Percentiles rank a stretch among this genome's conserved stretches.
phyloP scores from a whole-genome alignment of 2,797 vertebrate genomes.

The Ctenopoma kingsleyae region DNA sequence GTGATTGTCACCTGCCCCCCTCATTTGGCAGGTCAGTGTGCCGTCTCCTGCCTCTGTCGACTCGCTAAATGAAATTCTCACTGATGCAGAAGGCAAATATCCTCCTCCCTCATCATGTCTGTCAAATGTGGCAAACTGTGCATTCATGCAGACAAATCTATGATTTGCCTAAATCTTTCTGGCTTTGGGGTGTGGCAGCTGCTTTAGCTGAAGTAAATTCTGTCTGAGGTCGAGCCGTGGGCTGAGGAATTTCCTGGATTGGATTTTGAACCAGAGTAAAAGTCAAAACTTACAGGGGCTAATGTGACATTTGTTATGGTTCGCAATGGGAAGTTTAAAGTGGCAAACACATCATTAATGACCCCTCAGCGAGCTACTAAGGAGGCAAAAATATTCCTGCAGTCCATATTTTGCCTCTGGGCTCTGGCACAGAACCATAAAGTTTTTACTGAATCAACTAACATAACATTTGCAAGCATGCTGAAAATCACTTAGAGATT shows the following conservation, averaged over 20 bases:
- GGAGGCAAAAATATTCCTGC: not conserved
- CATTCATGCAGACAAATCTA: conserved; percentile 52
- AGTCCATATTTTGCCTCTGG: not conserved
- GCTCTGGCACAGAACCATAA: conserved; percentile 19
- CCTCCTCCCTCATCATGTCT: conserved; percentile 32
- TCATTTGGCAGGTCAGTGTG: conserved; percentile 85
- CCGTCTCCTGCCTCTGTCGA: conserved; percentile 52
- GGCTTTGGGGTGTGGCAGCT: conserved; percentile 33
- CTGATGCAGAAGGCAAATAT: conserved; percentile 64
- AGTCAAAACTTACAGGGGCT: conserved; percentile 46
- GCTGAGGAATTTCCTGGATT: conserved; percentile 32
- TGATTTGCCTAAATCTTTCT: conserved; percentile 45
- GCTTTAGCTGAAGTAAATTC: conserved; percentile 34
- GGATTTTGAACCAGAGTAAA: conserved; percentile 31
- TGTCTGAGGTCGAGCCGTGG: conserved; percentile 12
- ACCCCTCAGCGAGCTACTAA: conserved; percentile 14
- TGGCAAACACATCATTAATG: conserved; percentile 54
- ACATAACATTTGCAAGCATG: conserved; percentile 1
- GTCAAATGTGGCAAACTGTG: conserved; percentile 56
- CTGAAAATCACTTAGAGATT: not conserved
- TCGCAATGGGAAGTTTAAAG: conserved; percentile 45
- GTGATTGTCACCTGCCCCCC: conserved; percentile 85
- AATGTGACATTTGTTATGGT: conserved; percentile 38
- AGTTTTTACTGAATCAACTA: conserved; percentile 18
- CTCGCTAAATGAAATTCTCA: conserved; percentile 65